Percentiles rank a stretch among this genome's conserved stretches.
These are phyloP conservation scores for Scomber colias DNA, from an alignment of 2,113 vertebrate species.

Conservation along the genomic window DNA sequence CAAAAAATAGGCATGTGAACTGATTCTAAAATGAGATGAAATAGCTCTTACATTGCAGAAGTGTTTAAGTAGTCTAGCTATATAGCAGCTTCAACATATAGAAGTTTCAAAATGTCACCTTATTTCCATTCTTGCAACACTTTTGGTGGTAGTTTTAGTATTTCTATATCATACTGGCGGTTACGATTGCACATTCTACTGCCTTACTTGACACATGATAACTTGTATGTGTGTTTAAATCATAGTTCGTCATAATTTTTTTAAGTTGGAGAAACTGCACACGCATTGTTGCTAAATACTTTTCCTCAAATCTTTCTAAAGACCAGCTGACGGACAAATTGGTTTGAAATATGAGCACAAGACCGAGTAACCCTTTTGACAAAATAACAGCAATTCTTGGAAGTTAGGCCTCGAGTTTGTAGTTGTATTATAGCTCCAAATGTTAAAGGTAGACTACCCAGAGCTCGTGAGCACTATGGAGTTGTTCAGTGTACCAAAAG, in stretches of 20 bases:
- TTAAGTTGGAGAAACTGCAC: neutral
- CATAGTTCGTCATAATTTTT: neutral
- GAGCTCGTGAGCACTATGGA: neutral
- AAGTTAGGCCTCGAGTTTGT: neutral
- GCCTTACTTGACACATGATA: neutral
- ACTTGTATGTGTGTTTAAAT: neutral
- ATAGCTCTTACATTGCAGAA: slow-evolving; percentile 2
- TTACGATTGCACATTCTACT: neutral
- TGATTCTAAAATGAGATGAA: slow-evolving; percentile 44
- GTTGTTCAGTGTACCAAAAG: neutral
- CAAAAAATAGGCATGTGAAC: neutral
- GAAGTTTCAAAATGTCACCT: slow-evolving; percentile 33
- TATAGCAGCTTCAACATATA: neutral
- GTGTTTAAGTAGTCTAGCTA: neutral
- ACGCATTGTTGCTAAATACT: rapidly evolving
- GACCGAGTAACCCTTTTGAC: neutral
- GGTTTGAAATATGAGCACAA: neutral
- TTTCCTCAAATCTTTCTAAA: neutral
- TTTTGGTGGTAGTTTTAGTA: neutral
- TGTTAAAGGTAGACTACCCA: neutral
- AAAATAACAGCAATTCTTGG: neutral
- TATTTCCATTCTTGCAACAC: slow-evolving; percentile 55
- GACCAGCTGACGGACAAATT: neutral
- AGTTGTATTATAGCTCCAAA: neutral
- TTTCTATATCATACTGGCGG: neutral